Evolutionary conservation across 1,140 invertebrate genomes (phyloP), one percentile per base, ranked within the genome.

Genomic region (Lepidurus arcticus): DNA sequence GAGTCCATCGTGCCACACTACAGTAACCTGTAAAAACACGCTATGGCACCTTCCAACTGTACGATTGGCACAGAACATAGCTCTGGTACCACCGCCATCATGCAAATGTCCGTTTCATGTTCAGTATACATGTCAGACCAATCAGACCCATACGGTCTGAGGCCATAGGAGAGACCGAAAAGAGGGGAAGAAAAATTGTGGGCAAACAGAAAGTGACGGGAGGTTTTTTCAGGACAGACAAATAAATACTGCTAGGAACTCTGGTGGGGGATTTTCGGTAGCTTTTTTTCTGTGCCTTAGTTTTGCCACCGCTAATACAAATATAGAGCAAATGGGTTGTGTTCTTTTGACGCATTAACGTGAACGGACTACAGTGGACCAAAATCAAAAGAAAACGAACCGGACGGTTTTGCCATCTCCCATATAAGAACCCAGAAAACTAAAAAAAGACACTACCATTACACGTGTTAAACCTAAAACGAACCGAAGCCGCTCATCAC

Each of bases 231-330:
- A 16, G 53, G 3, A 21, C 6, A n/a, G 53, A 21, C 53, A 65
- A 65, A 65, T 65, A 65, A 65, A 65, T 65, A 65, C 53, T 65
- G 53, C 53, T 65, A 65, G 53, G 53, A 65, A 65, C 53, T 65
- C 53, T 65, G 16, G 53, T 65, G 53, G 53, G 53, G 53, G 53
- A 21, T 65, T 65, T 65, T 65, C 16, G 53, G 53, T 65, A 65
- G 53, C 53, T 65, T 65, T 65, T 65, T 34, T 34, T 9, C 6
- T 16, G 53, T 65, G 13, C 21, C 53, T 65, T 65, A 65, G 16
- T 65, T 13, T n/a, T 65, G 53, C 53, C 53, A 65, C 53, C 53
- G 53, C 53, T 65, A 65, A 65, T 65, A 65, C 53, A 65, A 65
- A 65, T 65, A 65, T 21, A 65, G 53, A n/a, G 53, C 53, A 65